phyloP scores from a whole-genome alignment of 2,113 vertebrate genomes.

The Periophthalmodon schlosseri region DNA sequence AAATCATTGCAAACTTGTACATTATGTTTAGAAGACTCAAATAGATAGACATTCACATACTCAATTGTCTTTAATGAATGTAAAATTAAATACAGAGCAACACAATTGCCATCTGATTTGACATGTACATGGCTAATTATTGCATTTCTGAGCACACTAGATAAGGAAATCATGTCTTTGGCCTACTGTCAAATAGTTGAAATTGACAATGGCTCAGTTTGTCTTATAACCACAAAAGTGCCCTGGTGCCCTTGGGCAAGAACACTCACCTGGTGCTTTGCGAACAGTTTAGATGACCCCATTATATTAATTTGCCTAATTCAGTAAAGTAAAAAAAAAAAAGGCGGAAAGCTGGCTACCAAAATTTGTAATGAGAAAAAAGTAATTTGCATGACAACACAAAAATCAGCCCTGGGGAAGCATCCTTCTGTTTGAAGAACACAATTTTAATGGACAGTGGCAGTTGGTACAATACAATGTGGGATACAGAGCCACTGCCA shows the following conservation, averaged over 20 bases:
- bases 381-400: background rate
- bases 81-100: background rate
- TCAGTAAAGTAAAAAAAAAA: background rate
- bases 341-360: background rate
- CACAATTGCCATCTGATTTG: background rate
- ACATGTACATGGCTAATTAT: background rate
- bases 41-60: background rate
- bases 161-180: background rate
- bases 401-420: background rate
- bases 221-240: too few species aligned
- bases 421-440: conserved; percentile 1
- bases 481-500: background rate
- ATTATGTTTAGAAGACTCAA: background rate
- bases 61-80: conserved; percentile 5
- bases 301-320: too few species aligned
- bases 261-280: background rate
- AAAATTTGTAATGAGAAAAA: background rate
- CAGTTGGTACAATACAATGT: background rate
- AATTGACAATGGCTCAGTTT: too few species aligned
- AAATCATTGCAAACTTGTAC: background rate
- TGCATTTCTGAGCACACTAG: background rate
- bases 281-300: too few species aligned
- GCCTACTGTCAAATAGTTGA: too few species aligned
- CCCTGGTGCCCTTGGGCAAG: background rate
- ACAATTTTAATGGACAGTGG: conserved; percentile 6